Evolutionary conservation across 2,888 invertebrate genomes (phyloP).

Genomic region (Gymnoscelis rufifasciata): DNA sequence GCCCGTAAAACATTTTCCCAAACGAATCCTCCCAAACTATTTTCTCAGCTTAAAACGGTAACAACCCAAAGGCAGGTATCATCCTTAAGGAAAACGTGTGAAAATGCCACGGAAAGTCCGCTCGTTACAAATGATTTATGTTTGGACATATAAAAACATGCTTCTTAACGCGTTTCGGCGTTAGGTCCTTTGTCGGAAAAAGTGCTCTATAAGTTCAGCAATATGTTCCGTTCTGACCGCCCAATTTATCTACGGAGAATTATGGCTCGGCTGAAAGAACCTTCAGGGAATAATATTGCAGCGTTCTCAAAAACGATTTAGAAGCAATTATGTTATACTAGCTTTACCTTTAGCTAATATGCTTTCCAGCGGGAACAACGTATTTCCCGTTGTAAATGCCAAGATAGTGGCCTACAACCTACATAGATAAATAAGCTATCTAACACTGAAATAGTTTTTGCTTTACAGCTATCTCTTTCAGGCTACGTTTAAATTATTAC

Average conservation of each 20-base stretch:
- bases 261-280: conserved; percentile 20
- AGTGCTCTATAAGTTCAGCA: conserved; percentile 38
- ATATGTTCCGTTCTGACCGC: conserved; percentile 30
- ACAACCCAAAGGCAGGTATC: conserved; percentile 20
- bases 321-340: neutral
- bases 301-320: conserved; percentile 10
- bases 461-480: too few species aligned
- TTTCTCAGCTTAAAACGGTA: conserved; percentile 21
- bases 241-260: conserved; percentile 28
- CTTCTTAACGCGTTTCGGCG: conserved; percentile 43
- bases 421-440: too few species aligned
- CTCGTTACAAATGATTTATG: conserved; percentile 72
- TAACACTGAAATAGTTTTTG: too few species aligned
- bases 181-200: conserved; percentile 45
- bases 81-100: conserved; percentile 56
- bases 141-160: conserved; percentile 52
- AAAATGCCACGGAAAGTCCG: conserved; percentile 51
- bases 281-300: conserved; percentile 2
- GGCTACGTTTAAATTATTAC: too few species aligned
- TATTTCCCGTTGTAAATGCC: too few species aligned
- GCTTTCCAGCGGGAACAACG: too few species aligned
- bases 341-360: too few species aligned
- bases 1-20: conserved; percentile 16
- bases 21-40: conserved; percentile 26
- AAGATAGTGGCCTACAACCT: too few species aligned